Evolutionary conservation across 2,888 invertebrate species (phyloP).

Genomic region (Ptychoptera contaminata): DNA sequence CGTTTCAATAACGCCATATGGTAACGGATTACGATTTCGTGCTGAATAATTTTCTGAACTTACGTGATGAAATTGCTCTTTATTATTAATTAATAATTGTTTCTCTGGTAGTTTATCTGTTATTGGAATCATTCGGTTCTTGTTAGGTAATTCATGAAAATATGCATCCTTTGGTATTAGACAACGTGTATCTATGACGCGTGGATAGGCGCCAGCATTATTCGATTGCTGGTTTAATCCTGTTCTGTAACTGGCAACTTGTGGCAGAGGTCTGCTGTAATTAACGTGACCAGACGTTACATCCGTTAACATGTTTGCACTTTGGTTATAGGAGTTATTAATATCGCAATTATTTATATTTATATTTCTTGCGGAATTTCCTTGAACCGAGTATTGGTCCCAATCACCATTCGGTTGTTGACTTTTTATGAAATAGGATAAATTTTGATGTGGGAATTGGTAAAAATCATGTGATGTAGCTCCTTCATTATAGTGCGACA

Average conservation of each 20-base stretch:
- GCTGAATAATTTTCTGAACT: constrained; percentile 1
- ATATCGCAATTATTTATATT: too few species aligned
- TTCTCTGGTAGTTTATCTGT: constrained; percentile 11
- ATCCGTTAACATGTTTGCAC: too few species aligned
- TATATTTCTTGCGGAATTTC: too few species aligned
- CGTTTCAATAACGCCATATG: constrained; percentile 6
- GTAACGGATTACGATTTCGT: constrained; percentile 12
- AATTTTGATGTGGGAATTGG: too few species aligned
- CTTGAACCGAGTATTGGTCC: too few species aligned
- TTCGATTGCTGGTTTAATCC: neutral
- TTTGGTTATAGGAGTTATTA: too few species aligned
- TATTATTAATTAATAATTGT: constrained; percentile 9
- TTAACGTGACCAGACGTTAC: too few species aligned
- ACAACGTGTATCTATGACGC: constrained; percentile 14
- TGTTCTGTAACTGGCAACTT: constrained; percentile 7
- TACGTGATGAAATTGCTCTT: neutral
- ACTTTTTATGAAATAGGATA: too few species aligned
- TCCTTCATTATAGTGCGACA: too few species aligned
- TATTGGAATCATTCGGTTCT: constrained; percentile 15
- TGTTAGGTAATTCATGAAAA: constrained; percentile 41
- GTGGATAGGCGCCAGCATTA: constrained; percentile 4
- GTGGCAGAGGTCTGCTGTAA: constrained; percentile 11
- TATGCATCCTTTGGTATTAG: constrained; percentile 44
- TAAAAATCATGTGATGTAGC: too few species aligned
- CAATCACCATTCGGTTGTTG: too few species aligned